Percentiles rank a stretch among this genome's conserved stretches.
Evolutionary conservation across 1,140 invertebrate species (phyloP).

Genomic region (Ridgeia piscesae): DNA sequence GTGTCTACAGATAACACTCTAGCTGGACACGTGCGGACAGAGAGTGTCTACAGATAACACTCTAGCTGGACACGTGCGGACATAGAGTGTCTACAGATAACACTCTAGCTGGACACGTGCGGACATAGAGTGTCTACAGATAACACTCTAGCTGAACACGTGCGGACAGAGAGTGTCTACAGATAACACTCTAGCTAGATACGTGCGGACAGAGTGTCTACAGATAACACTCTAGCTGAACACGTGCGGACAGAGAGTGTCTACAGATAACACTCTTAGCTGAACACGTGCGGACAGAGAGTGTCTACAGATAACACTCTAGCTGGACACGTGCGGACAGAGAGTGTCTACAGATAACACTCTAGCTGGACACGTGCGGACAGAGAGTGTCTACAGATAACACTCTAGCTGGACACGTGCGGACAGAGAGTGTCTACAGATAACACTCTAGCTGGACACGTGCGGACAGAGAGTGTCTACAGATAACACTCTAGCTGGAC

Average conservation of each 20-base stretch:
- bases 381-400: background rate
- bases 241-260: background rate
- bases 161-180: background rate
- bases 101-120: background rate
- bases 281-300: background rate
- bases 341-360: background rate
- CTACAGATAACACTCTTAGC: background rate
- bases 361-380: background rate
- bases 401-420: background rate
- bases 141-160: background rate
- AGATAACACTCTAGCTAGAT: background rate
- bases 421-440: background rate
- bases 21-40: background rate
- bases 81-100: background rate
- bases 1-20: background rate
- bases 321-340: background rate
- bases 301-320: background rate
- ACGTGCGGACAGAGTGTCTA: background rate
- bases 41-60: background rate
- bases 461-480: background rate
- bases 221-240: background rate
- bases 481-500: background rate
- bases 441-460: background rate
- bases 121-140: background rate
- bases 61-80: background rate